These are phyloP conservation scores for Athalia cordata DNA, from an alignment of 2,888 invertebrate species.

Conservation along the genomic window DNA sequence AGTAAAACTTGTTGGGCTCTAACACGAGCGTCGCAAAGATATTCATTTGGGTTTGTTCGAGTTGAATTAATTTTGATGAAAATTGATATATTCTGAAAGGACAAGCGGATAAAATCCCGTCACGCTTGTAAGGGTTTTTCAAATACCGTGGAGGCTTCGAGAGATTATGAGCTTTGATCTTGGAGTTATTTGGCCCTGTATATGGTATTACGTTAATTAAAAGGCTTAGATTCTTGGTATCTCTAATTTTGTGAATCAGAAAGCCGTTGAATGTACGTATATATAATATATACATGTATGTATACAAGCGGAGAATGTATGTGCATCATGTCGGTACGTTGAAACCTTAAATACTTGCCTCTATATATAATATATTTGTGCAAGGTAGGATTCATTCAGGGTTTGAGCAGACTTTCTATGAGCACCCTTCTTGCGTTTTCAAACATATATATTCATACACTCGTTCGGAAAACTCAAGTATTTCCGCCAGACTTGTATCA, in stretches of 20 bases:
- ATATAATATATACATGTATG: background rate
- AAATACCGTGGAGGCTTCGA: constrained; percentile 31
- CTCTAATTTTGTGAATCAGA: constrained; percentile 28
- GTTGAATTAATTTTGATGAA: constrained; percentile 29
- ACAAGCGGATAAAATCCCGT: constrained; percentile 33
- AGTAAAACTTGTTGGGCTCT: background rate
- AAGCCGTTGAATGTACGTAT: constrained; percentile 27
- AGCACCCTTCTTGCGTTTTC: constrained; percentile 18
- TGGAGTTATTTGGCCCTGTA: constrained; percentile 31
- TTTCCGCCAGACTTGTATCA: constrained; percentile 25
- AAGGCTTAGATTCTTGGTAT: constrained; percentile 17
- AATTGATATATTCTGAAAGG: constrained; percentile 37
- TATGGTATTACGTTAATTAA: constrained; percentile 37
- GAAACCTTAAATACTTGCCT: constrained; percentile 11
- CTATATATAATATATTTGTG: background rate
- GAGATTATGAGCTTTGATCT: constrained; percentile 42
- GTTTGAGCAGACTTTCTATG: background rate
- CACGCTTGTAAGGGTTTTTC: constrained; percentile 39
- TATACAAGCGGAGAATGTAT: background rate
- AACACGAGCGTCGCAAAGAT: background rate
- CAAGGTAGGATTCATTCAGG: constrained; percentile 5
- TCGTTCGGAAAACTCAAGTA: constrained; percentile 17
- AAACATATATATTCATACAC: background rate
- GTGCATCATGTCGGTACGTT: background rate
- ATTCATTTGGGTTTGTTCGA: background rate